Conservation (phyloP, 2,888 invertebrate genomes). For the Drosophila lacicola region DNA sequence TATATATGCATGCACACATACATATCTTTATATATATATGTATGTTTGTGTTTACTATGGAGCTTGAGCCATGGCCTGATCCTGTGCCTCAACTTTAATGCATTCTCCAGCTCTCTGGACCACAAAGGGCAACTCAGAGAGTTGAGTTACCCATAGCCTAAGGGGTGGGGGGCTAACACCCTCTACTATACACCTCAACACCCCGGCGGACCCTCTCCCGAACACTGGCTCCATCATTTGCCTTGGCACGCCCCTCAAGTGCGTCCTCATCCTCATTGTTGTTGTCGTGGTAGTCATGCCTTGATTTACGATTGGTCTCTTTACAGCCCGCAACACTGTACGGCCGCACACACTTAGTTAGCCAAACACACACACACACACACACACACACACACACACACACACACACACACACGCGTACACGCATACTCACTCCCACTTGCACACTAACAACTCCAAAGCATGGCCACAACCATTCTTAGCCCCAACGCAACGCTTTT, state of each 20-base stretch:
- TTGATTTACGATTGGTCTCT: conserved; percentile 78
- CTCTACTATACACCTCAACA: background rate
- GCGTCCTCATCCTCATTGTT: conserved; percentile 37
- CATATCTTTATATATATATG: conserved; percentile 9
- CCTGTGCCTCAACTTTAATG: conserved; percentile 57
- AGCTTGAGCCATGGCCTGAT: conserved; percentile 22
- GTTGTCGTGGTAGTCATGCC: conserved; percentile 53
- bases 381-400: conserved; percentile 23
- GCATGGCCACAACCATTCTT: conserved; percentile 12
- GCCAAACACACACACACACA: conserved; percentile 57
- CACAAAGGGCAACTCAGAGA: conserved; percentile 62
- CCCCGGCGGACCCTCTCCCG: background rate
- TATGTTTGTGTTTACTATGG: conserved; percentile 19
- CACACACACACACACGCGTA: conserved; percentile 1
- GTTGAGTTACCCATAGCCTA: conserved; percentile 39
- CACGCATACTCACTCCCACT: conserved; percentile 13
- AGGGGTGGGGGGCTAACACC: background rate
- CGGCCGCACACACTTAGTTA: conserved; percentile 69
- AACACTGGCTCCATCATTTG: conserved; percentile 5
- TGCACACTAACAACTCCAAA: conserved; percentile 21
- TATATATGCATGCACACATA: conserved; percentile 6
- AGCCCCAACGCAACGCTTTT: conserved; percentile 31
- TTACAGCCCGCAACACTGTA: conserved; percentile 69
- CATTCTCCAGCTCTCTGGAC: conserved; percentile 57
- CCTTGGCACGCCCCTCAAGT: conserved; percentile 54